Evolutionary conservation across 2,888 invertebrate species (phyloP).

Genomic region (Saturnia japonica): DNA sequence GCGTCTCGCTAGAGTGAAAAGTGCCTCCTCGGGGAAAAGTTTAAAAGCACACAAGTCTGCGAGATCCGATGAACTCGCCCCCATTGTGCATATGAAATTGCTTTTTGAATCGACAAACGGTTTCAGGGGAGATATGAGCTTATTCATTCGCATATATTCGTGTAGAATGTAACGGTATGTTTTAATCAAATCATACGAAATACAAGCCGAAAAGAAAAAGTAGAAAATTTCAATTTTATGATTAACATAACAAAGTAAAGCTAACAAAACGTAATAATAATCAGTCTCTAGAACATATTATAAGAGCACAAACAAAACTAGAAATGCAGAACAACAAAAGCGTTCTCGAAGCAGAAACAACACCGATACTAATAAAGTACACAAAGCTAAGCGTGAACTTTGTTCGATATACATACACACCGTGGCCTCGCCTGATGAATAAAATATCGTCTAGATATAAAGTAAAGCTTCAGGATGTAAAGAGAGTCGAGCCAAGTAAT

Average conservation of each 20-base stretch:
- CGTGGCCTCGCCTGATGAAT: conserved; percentile 2
- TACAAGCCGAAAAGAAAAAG: background rate
- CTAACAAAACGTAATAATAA: background rate
- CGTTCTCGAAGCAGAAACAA: background rate
- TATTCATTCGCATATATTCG: background rate
- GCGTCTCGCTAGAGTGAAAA: conserved; percentile 16
- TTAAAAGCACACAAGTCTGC: conserved; percentile 16
- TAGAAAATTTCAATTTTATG: background rate
- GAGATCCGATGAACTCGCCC: conserved; percentile 14
- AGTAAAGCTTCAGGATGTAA: background rate
- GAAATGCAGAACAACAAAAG: background rate
- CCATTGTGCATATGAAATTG: conserved; percentile 19
- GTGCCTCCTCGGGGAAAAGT: conserved; percentile 21
- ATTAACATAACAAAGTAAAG: background rate
- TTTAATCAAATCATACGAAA: background rate
- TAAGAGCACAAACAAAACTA: background rate
- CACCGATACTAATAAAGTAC: background rate
- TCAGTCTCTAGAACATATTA: background rate
- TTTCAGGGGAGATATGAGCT: background rate
- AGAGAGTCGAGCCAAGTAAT: background rate
- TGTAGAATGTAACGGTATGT: background rate
- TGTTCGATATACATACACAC: background rate
- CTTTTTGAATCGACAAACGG: conserved; percentile 17
- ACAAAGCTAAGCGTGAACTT: background rate
- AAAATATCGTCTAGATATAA: conserved; percentile 2